A percentile compares a stretch with the other conserved stretches of the same genome.
Conservation (phyloP, 2,797 vertebrate species). For the Monodelphis domestica region DNA sequence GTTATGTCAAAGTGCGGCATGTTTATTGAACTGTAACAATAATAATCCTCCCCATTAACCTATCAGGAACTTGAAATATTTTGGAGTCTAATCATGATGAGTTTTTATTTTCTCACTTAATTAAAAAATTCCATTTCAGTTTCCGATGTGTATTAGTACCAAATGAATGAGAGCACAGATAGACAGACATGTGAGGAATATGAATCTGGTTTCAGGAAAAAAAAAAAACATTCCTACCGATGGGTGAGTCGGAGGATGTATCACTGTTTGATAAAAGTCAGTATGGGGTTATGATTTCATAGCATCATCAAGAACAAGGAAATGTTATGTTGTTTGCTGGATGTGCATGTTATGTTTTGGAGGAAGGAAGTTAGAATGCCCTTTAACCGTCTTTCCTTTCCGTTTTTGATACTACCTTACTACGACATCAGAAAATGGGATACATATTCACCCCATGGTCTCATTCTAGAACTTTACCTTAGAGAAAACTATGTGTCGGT, state of each 20-base stretch:
- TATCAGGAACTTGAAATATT: not conserved
- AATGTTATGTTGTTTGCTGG: not conserved
- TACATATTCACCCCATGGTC: not conserved
- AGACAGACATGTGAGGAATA: slow-evolving; percentile 22
- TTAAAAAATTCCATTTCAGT: slow-evolving; percentile 25
- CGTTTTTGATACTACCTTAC: not conserved
- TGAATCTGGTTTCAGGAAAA: slow-evolving; percentile 40
- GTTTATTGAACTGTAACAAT: slow-evolving; percentile 19
- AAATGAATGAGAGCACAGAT: slow-evolving; percentile 35
- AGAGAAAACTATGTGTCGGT: not conserved
- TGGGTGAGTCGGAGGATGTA: not conserved
- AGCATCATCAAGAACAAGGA: not conserved
- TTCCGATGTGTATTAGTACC: slow-evolving; percentile 38
- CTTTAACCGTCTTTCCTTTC: not conserved
- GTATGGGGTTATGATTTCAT: not conserved
- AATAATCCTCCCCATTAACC: slow-evolving; percentile 33
- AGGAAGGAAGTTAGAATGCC: not conserved
- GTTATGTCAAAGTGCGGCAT: slow-evolving; percentile 33
- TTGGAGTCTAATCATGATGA: slow-evolving; percentile 26
- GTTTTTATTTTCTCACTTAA: slow-evolving; percentile 59
- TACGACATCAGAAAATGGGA: not conserved
- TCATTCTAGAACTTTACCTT: not conserved
- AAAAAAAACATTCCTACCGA: slow-evolving; percentile 1
- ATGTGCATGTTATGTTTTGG: not conserved
- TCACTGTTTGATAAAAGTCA: not conserved